Conservation (phyloP, 1,140 invertebrate genomes). For the Atta cephalotes region DNA sequence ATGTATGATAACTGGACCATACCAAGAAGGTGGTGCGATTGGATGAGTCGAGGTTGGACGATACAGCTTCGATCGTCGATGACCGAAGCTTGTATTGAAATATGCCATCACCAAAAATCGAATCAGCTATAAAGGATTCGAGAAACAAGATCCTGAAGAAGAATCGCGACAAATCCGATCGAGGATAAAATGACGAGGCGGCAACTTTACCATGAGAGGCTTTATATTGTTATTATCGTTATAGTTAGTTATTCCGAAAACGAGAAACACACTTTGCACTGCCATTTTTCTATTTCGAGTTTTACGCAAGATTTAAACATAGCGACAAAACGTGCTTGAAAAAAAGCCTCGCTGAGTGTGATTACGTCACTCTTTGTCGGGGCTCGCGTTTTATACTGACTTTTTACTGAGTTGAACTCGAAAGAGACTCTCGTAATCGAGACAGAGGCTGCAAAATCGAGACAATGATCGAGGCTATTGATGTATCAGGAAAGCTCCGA, state of each 20-base stretch:
- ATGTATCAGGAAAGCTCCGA: conserved; percentile 53
- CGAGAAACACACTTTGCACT: conserved; percentile 74
- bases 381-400: conserved; percentile 77
- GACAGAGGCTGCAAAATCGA: conserved; percentile 16
- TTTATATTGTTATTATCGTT: conserved; percentile 66
- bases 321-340: conserved; percentile 48
- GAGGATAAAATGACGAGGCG: conserved; percentile 26
- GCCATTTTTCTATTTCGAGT: conserved; percentile 81
- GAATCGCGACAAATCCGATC: conserved; percentile 28
- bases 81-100: conserved; percentile 66
- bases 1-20: conserved; percentile 93
- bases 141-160: conserved; percentile 21
- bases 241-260: conserved; percentile 65
- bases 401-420: conserved; percentile 75
- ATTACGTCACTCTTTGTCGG: conserved; percentile 69
- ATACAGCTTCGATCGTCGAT: conserved; percentile 70
- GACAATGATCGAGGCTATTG: conserved; percentile 63
- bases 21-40: conserved; percentile 89
- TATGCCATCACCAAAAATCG: conserved; percentile 8
- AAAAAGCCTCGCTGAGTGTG: conserved; percentile 38
- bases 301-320: conserved; percentile 67
- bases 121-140: background rate
- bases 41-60: conserved; percentile 79
- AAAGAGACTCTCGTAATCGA: conserved; percentile 63
- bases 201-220: conserved; percentile 49